Evolutionary conservation across 2,113 vertebrate genomes (phyloP).

Genomic region (Zootoca vivipara): DNA sequence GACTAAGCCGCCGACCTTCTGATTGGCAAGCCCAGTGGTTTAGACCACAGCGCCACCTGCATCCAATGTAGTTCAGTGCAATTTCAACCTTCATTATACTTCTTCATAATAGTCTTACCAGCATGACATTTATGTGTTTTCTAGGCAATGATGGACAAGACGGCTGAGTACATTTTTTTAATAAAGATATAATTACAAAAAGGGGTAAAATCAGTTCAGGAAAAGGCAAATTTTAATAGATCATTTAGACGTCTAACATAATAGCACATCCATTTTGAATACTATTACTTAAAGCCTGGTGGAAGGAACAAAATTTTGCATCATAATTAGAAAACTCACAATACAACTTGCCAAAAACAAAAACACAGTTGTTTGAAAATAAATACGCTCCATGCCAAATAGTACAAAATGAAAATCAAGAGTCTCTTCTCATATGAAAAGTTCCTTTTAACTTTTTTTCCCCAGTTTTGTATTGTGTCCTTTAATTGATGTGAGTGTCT

Average conservation of each 20-base stretch:
- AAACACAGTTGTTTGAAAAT: conserved; percentile 82
- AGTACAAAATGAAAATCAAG: conserved; percentile 81
- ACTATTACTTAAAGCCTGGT: conserved; percentile 85
- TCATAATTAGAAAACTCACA: conserved; percentile 86
- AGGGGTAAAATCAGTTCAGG: conserved; percentile 81
- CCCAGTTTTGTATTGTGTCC: conserved; percentile 62
- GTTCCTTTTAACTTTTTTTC: conserved; percentile 58
- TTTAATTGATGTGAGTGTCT: conserved; percentile 65
- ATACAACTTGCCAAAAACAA: conserved; percentile 82
- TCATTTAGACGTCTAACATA: conserved; percentile 82
- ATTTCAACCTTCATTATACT: not conserved
- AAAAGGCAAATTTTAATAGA: conserved; percentile 86
- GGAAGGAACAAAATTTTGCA: conserved; percentile 80
- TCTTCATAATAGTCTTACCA: not conserved
- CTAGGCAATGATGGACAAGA: conserved; percentile 66
- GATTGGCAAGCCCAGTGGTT: no score
- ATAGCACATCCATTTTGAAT: conserved; percentile 87
- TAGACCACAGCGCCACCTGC: no score
- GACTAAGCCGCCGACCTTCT: no score
- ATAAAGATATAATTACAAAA: conserved; percentile 88
- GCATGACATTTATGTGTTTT: not conserved
- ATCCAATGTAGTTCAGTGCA: not conserved
- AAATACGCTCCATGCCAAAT: conserved; percentile 87
- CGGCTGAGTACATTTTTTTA: conserved; percentile 78
- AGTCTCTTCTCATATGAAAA: conserved; percentile 74